These are phyloP conservation scores for Hylaeus anthracinus DNA, from an alignment of 1,140 invertebrate genomes.

Conservation along the genomic window DNA sequence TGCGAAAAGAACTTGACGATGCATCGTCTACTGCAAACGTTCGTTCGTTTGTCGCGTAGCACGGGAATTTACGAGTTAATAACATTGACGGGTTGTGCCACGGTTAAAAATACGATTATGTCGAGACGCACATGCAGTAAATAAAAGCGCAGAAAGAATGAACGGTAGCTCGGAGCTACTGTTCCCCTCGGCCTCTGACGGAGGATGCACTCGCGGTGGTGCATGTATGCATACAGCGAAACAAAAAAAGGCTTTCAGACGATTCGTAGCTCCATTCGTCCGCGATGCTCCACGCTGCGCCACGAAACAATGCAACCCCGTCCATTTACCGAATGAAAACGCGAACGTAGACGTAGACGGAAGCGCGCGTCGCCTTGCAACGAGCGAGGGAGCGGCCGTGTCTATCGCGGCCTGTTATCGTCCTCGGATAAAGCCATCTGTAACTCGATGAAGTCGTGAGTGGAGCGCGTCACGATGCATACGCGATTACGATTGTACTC, in stretches of 20 bases:
- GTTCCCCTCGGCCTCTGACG: conserved; percentile 15
- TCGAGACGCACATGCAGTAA: too few species aligned
- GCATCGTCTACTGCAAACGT: too few species aligned
- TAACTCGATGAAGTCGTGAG: conserved; percentile 38
- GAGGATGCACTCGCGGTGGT: conserved; percentile 8
- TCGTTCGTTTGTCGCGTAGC: background rate
- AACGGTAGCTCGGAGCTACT: conserved; percentile 9
- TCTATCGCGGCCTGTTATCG: conserved; percentile 35
- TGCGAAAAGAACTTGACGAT: too few species aligned
- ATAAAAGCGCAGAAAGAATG: background rate
- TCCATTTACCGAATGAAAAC: conserved; percentile 54
- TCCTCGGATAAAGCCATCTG: conserved; percentile 18
- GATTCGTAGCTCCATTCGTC: conserved; percentile 42
- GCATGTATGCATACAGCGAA: conserved; percentile 1
- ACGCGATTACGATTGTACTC: background rate
- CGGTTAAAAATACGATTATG: background rate
- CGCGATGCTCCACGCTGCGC: conserved; percentile 27
- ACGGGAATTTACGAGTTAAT: background rate
- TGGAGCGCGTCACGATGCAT: background rate
- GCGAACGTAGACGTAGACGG: conserved; percentile 30
- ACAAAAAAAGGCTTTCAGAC: conserved; percentile 51
- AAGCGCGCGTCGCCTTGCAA: conserved; percentile 37
- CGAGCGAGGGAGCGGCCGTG: conserved; percentile 10
- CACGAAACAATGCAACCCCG: conserved; percentile 34
- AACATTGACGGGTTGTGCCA: background rate